phyloP scores from a whole-genome alignment of 2,888 invertebrate species.

The Elegia similella region DNA sequence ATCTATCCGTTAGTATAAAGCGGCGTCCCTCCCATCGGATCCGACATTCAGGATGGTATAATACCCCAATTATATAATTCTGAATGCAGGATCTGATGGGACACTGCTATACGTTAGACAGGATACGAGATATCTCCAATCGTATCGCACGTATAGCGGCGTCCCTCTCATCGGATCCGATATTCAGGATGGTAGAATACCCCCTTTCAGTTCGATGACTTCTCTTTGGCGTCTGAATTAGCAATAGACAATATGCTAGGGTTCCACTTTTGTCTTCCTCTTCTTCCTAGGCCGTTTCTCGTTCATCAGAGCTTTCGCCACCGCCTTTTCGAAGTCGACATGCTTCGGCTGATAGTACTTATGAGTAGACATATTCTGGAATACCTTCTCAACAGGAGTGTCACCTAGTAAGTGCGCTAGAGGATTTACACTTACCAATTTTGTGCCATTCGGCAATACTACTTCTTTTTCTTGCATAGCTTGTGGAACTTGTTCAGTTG shows the following conservation, averaged over 20 bases:
- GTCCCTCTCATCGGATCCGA: too few species aligned
- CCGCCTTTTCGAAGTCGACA: constrained; percentile 44
- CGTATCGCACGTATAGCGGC: too few species aligned
- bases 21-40: too few species aligned
- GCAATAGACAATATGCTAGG: background rate
- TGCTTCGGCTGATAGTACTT: constrained; percentile 51
- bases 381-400: constrained; percentile 37
- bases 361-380: constrained; percentile 32
- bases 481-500: background rate
- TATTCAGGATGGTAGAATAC: too few species aligned
- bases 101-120: too few species aligned
- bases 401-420: constrained; percentile 59
- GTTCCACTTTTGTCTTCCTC: constrained; percentile 5
- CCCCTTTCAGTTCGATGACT: too few species aligned
- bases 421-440: constrained; percentile 59
- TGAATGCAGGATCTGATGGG: too few species aligned
- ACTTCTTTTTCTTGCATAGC: constrained; percentile 21
- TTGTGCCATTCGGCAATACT: constrained; percentile 53
- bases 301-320: constrained; percentile 50
- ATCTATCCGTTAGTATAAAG: too few species aligned
- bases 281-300: constrained; percentile 28
- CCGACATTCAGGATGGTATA: too few species aligned
- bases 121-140: too few species aligned
- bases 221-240: too few species aligned
- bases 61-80: too few species aligned